phyloP scores from a whole-genome alignment of 2,797 vertebrate species.

The Limnodromus scolopaceus region DNA sequence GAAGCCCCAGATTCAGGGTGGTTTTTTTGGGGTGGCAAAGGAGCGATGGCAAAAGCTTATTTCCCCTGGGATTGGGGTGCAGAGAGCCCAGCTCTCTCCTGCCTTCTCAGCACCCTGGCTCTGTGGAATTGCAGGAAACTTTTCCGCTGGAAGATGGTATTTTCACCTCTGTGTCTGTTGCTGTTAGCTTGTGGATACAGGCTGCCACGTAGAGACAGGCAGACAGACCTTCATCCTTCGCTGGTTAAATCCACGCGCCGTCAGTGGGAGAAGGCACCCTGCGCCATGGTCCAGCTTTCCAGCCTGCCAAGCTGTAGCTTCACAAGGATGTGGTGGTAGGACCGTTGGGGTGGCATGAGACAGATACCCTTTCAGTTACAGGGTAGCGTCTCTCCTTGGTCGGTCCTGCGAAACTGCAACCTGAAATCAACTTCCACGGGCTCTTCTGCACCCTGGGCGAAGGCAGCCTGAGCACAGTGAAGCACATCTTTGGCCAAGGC shows the following conservation, averaged over 20 bases:
- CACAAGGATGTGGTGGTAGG: neutral
- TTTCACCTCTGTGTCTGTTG: neutral
- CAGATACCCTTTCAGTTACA: accelerated
- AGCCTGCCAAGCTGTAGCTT: neutral
- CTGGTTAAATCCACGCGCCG: accelerated
- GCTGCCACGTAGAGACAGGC: neutral
- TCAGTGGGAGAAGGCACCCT: neutral
- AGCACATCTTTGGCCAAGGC: neutral
- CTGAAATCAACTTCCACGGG: neutral
- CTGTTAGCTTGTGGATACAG: neutral
- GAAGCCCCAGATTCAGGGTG: neutral
- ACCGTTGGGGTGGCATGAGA: neutral
- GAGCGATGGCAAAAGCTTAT: neutral
- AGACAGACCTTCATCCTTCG: neutral
- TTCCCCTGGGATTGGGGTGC: neutral
- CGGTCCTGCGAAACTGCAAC: neutral
- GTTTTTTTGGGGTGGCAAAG: neutral
- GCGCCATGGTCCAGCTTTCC: accelerated
- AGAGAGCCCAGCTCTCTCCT: neutral
- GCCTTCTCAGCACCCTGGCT: neutral
- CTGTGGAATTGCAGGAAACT: neutral
- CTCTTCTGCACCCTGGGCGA: neutral
- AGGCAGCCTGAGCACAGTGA: neutral
- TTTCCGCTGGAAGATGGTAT: neutral
- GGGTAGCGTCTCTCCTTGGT: neutral